Percentiles rank a stretch among this genome's conserved stretches.
Conservation (phyloP, 1,140 invertebrate species). For the Ceratosolen fusciceps region DNA sequence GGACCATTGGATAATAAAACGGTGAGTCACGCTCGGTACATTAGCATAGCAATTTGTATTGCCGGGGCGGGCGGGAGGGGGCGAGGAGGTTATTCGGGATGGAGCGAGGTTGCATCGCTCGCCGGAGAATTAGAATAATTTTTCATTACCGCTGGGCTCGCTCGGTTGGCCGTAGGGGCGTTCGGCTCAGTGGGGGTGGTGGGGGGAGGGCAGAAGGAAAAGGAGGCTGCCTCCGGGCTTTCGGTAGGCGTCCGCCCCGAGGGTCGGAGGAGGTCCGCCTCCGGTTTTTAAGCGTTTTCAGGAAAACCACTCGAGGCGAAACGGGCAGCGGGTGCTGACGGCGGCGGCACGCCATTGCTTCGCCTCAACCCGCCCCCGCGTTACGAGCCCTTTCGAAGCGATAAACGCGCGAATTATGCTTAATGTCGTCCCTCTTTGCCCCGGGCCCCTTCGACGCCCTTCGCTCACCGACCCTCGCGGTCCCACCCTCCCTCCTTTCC, state of each 20-base stretch:
- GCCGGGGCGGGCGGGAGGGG: too few relatives aligned
- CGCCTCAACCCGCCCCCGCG: slow-evolving; percentile 5
- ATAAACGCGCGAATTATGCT: slow-evolving; percentile 63
- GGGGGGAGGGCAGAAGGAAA: neutral
- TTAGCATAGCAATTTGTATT: slow-evolving; percentile 49
- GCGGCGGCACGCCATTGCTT: slow-evolving; percentile 44
- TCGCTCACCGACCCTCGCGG: neutral
- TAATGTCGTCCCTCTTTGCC: slow-evolving; percentile 49
- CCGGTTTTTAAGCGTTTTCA: slow-evolving; percentile 46
- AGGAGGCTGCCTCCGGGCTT: neutral
- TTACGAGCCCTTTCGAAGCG: slow-evolving; percentile 51
- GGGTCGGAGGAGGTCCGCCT: neutral
- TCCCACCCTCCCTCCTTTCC: neutral
- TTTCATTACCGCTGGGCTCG: slow-evolving; percentile 11
- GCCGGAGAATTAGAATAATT: slow-evolving; percentile 47
- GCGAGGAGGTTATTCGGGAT: too few relatives aligned
- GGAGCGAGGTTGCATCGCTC: slow-evolving; percentile 11
- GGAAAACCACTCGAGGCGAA: slow-evolving; percentile 51
- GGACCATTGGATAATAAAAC: slow-evolving; percentile 1
- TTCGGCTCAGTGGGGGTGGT: neutral
- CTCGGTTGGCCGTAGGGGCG: neutral
- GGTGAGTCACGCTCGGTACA: slow-evolving; percentile 1
- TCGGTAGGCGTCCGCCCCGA: neutral
- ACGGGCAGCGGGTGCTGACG: too few relatives aligned
- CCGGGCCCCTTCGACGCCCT: neutral